Evolutionary conservation across 2,888 invertebrate genomes (phyloP), one percentile per base, ranked within the genome.

Genomic region (Standfussiana lucernea): DNA sequence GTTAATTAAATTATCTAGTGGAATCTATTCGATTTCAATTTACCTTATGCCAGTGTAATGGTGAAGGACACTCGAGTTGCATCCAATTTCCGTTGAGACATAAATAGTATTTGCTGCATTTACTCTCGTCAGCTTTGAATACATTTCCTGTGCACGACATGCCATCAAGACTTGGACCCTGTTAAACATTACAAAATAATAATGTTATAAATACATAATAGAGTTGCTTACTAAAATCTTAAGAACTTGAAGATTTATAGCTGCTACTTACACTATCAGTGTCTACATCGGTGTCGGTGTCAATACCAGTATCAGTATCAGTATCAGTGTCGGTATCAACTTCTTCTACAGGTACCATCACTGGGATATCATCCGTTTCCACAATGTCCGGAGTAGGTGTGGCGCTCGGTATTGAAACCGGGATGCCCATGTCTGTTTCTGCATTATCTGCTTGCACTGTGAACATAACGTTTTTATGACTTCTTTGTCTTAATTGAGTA

Each of bases 51-150:
- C 99, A 99, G 86, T 97, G 97, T 0, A 99, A 95, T 0, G 98
- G 98, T 28, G 96, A 94, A 0, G 99, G 98, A 91, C 99, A 99
- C 5, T 97, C 95, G 86, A 98, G 97, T 81, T 98, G 97, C 59
- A 97, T 97, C 40, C 98, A 97, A 71, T 97, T 95, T 35, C 98
- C 98, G 89, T 98, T 98, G 74, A 98, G 97, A 90, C 99, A 99
- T 15, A 98, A 95, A 86, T 98, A 98, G 91, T 98, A 99, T 91
- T 98, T 98, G 84, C 97, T 97, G 91, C 98, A 99, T 87, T 98
- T 98, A 0, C 92, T 92, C 28, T 97, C 96, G 89, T 98, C 98
- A 0, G 97, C 93, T 80, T 96, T 95, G 90, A 98, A 98, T 35
- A 97, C 91, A 75, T 94, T 94, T 64, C 97, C 97, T 28, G 95